Base-by-base conservation (phyloP, 2,888 invertebrate genomes). In the Dorcus parallelipipedus region DNA sequence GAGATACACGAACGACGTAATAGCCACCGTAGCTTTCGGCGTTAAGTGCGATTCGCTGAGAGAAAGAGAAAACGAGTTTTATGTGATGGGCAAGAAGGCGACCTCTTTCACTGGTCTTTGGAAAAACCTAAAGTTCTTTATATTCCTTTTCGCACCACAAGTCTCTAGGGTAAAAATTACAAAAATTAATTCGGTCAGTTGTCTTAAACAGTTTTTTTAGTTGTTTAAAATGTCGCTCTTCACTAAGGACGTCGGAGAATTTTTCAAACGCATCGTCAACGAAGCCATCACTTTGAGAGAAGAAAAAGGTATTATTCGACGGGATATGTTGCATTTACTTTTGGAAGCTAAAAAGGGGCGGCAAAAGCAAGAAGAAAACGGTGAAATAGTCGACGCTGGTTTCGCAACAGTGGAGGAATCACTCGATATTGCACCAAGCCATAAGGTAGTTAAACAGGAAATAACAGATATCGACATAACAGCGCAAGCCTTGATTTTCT, bases 51-150 rank as follows among this genome's bases (percentile, higher is more conserved):
- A 84, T 64, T 84, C 84, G 0, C 76, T 80, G 9, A 68, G 71
- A 2, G 76, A 84, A 0, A 72, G 70, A 6, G 67, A 81, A 0
- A 84, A 84, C 62, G 68, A 79, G 20, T 84, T 85, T 66, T 84
- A 80, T 59, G 54, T 62, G 39, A 80, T 78, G 76, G 83, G 83
- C 26, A 80, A 78, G 50, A 71, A 69, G 7, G 69, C 78, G 10
- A 78, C 81, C 9, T 49, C 33, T 39, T 40, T 26, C 7, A 6
- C 23, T 9, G 9, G 9, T 2, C 5, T 38, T 3, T 54, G 54
- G 54, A 42, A 42, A 9, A 42, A 42, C 6, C 9, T 48, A 2
- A 54, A 54, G 23, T 38, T 33, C 3, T 17, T 54, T 7, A 1
- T 48, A 10, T 10, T 47, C 7, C n/a, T 48, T 14, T 5, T 20